Evolutionary conservation across 2,113 vertebrate genomes (phyloP), one percentile per base, ranked within the genome.

Genomic region (Tupaia tana): DNA sequence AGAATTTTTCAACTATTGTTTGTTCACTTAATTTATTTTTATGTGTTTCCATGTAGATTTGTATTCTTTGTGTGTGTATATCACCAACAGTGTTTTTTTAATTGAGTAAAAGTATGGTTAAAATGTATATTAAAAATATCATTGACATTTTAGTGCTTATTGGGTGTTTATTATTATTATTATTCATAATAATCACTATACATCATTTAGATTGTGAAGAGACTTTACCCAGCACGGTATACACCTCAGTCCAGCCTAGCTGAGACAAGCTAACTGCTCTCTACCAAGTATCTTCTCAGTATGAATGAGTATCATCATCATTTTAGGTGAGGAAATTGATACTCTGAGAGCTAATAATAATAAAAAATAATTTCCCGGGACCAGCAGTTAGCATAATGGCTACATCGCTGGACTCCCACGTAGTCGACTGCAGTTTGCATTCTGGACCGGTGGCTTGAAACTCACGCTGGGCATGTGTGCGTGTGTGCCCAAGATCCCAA

Each of bases 21-120:
- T 25, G 14, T 74, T 94, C 14, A 61, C 7, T 73, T 43, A 34
- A 34, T 61, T 88, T 90, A 43, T 43, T 89, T 77, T 24, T 86
- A 9, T 58, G 74, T 52, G 20, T 64, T 81, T 74, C 9, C 16
- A 4, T 80, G 56, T 64, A 3, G 19, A 31, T 73, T 34, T 81
- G 12, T 86, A 63, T 59, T 82, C 7, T 70, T 74, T 70, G 19
- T 91, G 3, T 78, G 63, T 13, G 18, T 88, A n/a, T 66, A 63
- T 59, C 31, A 79, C 52, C 16, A 81, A 58, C 43, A 70, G 73
- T 89, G 79, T 77, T 58, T 25, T 58, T 70, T 66, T 89, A 69
- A 70, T 75, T 86, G 29, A 9, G 52, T 86, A 31, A 82, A 82
- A 90, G 56, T 94, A 75, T 66, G 67, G 86, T 63, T 85, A 63